A percentile compares a stretch with the other conserved stretches of the same genome.
Conservation (phyloP, 2,797 vertebrate species). For the Limnodromus scolopaceus region DNA sequence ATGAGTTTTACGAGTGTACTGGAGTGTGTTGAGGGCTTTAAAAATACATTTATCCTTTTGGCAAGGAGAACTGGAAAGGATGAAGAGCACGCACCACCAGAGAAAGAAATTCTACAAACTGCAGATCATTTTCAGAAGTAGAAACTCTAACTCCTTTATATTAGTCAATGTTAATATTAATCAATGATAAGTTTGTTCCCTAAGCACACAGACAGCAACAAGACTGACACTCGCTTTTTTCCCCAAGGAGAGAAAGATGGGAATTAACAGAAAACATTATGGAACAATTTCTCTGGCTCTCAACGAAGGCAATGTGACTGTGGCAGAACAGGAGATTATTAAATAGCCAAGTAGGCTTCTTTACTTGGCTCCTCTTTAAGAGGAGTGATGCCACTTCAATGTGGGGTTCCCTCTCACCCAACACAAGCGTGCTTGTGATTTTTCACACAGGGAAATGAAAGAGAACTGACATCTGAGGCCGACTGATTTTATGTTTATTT, state of each 20-base stretch:
- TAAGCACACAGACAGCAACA: not conserved
- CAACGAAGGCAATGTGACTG: not conserved
- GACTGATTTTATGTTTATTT: not conserved
- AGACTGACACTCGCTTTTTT: not conserved
- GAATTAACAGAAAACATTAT: not conserved
- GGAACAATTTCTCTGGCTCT: not conserved
- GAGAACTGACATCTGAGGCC: not conserved
- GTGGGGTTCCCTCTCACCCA: not conserved
- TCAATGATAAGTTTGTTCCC: not conserved
- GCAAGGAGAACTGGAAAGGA: not conserved
- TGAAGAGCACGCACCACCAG: not conserved
- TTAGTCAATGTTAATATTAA: not conserved
- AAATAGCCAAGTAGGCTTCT: not conserved
- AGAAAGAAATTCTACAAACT: not conserved
- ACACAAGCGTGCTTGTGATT: not conserved
- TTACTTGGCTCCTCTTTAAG: not conserved
- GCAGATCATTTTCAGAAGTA: not conserved
- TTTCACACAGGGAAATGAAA: not conserved
- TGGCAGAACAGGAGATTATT: not conserved
- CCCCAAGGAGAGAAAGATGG: not conserved
- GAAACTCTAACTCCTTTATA: not conserved
- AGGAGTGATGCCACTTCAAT: not conserved
- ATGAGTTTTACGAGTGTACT: not conserved
- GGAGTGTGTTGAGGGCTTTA: not conserved
- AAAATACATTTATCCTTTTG: slow-evolving; percentile 25